A percentile compares a stretch with the other conserved stretches of the same genome.
phyloP scores from a whole-genome alignment of 2,113 vertebrate genomes.

The Vicugna pacos region DNA sequence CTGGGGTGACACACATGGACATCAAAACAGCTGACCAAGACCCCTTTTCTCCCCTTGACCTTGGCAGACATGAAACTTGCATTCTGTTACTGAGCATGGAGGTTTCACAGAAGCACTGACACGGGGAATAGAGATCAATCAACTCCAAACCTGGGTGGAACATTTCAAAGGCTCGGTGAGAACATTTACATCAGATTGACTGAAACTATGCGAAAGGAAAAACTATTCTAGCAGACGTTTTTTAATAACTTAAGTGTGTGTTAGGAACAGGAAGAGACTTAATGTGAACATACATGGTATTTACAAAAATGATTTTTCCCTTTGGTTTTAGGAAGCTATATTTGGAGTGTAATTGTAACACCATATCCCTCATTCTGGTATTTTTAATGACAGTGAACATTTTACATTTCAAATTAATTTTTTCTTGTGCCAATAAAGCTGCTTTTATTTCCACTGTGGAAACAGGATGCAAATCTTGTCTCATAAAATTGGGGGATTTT shows the following conservation, averaged over 20 bases:
- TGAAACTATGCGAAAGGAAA: not conserved
- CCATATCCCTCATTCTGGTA: not conserved
- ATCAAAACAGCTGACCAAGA: not conserved
- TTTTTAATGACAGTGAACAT: not conserved
- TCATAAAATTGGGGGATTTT: not conserved
- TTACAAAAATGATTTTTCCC: not conserved
- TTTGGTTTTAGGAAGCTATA: not conserved
- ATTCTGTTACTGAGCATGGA: accelerated
- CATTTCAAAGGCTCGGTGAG: not conserved
- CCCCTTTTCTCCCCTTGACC: not conserved
- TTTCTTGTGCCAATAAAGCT: not conserved
- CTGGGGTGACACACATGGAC: constrained; percentile 25
- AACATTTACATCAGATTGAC: not conserved
- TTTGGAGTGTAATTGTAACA: not conserved
- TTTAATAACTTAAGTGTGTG: not conserved
- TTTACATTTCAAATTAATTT: not conserved
- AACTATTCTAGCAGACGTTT: not conserved
- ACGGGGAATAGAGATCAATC: accelerated
- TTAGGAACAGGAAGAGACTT: not conserved
- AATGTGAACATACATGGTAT: not conserved
- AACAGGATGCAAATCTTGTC: not conserved
- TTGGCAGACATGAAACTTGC: not conserved
- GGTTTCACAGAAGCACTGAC: not conserved
- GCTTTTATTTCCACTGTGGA: not conserved
- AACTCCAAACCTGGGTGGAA: not conserved